Evolutionary conservation across 2,113 vertebrate genomes (phyloP), one percentile per base, ranked within the genome.

Genomic region (Passer montanus): DNA sequence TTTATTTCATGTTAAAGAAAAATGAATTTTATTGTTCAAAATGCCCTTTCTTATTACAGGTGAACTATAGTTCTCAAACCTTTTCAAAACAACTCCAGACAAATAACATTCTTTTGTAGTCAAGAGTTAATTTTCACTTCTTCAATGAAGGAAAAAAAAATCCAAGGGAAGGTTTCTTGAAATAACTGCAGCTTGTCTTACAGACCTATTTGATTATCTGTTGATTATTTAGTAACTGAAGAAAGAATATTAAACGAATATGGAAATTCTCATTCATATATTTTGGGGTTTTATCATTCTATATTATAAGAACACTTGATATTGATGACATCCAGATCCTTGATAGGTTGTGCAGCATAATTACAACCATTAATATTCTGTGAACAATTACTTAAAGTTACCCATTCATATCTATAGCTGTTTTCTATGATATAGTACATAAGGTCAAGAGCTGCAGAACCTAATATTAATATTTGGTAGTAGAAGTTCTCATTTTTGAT

Each of bases 91-190:
- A 77, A 60, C 28, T 52, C 14, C 28, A 81, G 30, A 92, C 31
- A 84, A 88, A 81, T 15, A 46, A 33, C 11, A n/a, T 58, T 49
- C 15, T 66, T 64, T 49, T 28, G 46, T 66, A 70, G 20, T 37
- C 50, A 68, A 86, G n/a, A 68, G 43, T 55, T 83, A 91, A 86
- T 88, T 94, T 93, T 88, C 63, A 89, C 24, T 92, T 92, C 55
- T 74, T 70, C 1, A 3, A 23, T 2, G 0, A 8, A 64, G 19
- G 31, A 6, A 52, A 80, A 95, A 95, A 55, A 66, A 33, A 68
- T 23, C 7, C 27, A 55, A 63, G 26, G 4, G 20, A 83, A 86
- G 6, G 0, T 67, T 77, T 58, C 55, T 63, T 86, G 30, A 84
- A 78, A 77, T 26, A 47, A 26, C 33, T 74, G 21, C 15, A 86